A percentile compares a stretch with the other conserved stretches of the same genome.
Conservation (phyloP, 2,888 invertebrate species). For the Mesorhabditis belari region DNA sequence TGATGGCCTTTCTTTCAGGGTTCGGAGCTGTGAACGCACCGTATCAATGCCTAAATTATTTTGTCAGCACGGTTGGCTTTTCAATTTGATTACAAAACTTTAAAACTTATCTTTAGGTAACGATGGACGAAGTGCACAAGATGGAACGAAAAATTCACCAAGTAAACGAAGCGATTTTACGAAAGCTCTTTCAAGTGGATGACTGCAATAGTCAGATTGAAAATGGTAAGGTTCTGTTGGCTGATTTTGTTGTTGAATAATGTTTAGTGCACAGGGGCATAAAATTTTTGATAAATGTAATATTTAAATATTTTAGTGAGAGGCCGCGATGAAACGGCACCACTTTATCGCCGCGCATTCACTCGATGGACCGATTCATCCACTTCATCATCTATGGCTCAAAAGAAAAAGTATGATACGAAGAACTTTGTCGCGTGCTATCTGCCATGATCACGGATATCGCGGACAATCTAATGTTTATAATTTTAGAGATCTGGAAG, state of each 20-base stretch:
- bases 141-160: background rate
- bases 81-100: background rate
- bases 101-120: background rate
- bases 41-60: constrained; percentile 95
- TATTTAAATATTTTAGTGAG: no score
- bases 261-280: background rate
- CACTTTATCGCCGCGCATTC: background rate
- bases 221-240: background rate
- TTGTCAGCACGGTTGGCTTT: constrained; percentile 55
- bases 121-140: background rate
- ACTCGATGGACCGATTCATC: background rate
- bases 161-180: background rate
- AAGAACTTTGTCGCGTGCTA: no score
- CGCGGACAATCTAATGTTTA: no score
- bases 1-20: constrained; percentile 95
- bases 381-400: background rate
- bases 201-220: background rate
- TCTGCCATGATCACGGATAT: no score
- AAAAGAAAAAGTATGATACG: background rate
- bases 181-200: background rate
- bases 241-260: background rate
- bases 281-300: no score
- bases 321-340: no score
- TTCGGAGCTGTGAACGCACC: constrained; percentile 99
- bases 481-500: constrained; percentile 66